Base-by-base conservation (phyloP, 2,888 invertebrate species). In the Caenorhabditis macrosperma region DNA sequence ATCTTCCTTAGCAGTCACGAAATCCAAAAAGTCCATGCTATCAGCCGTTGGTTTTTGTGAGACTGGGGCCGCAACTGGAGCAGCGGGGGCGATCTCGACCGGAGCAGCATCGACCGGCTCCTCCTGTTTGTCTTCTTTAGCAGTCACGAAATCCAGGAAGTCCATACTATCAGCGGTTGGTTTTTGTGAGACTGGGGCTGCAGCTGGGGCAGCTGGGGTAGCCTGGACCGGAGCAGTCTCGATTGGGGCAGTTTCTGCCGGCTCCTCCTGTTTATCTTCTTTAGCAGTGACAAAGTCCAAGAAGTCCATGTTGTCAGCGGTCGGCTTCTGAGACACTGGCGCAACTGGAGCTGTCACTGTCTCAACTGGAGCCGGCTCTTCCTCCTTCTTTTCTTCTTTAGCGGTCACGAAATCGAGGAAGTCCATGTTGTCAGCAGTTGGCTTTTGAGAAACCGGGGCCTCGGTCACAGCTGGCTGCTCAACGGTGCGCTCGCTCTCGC, bases 61-160 rank as follows among this genome's bases (percentile, higher is more conserved):
- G 20, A 46, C 35, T 41, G 17, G 33, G 22, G 55, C 61, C 6
- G 6, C 41, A 26, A 15, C 52, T 7, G 30, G 22, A 17, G 26
- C 59, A 38, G 35, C 20, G 48, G 17, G 63, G 33, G 48, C 63
- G 10, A 24, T 24, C 35, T 78, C 69, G 46, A 44, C 66, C 50
- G 59, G 61, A 41, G 67, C 35, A 60, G 20, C 28, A 41, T 67
- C 52, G 17, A 15, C 24, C 7, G 22, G 22, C 41, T 77, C 68
- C 33, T 67, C 55, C 28, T n/a, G 24, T 28, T 60, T 55, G 12
- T 67, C 72, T 44, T 41, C 28, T 26, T 78, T 79, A 4, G 66
- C 76, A 7, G 82, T 71, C 1, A 80, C 82, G 33, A 80, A 82
- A 66, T 80, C 80, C 7, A 80, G 38, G 41, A 80, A 79, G 68